phyloP scores from a whole-genome alignment of 2,888 invertebrate genomes.

The Parnassius apollo region DNA sequence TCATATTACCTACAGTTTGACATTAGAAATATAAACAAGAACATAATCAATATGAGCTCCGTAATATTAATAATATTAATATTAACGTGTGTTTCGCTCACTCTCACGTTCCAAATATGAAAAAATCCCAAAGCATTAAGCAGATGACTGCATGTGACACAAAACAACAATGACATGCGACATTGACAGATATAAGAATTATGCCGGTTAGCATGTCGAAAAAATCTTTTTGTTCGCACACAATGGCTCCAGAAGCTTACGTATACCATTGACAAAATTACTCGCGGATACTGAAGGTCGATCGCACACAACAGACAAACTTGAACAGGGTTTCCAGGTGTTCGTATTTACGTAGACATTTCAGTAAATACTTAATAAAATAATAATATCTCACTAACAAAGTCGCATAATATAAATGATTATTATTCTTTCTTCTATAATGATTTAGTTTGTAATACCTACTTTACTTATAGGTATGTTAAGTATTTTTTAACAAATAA shows the following conservation, averaged over 20 bases:
- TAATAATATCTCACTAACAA: no score
- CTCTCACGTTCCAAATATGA: conserved; percentile 26
- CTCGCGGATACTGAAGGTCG: conserved; percentile 27
- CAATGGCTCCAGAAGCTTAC: conserved; percentile 24
- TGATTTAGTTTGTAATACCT: no score
- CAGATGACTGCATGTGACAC: conserved; percentile 19
- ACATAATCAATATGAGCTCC: conserved; percentile 5
- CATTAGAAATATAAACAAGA: no score
- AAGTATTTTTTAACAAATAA: no score
- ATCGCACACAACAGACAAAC: conserved; percentile 22
- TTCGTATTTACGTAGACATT: conserved; percentile 9
- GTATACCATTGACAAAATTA: conserved; percentile 25
- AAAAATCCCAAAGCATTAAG: conserved; percentile 14
- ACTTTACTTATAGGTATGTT: no score
- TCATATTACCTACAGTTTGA: no score
- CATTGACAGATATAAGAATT: conserved; percentile 27
- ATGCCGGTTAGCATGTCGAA: conserved; percentile 13
- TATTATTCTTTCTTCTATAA: no score
- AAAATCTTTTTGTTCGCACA: conserved; percentile 19
- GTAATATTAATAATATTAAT: no score
- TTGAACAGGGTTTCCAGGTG: conserved; percentile 19
- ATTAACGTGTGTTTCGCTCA: background rate
- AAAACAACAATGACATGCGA: conserved; percentile 25
- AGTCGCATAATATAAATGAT: no score
- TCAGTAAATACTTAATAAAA: background rate